A percentile compares a stretch with the other conserved stretches of the same genome.
These are phyloP conservation scores for Archivesica marissinica DNA, from an alignment of 1,140 invertebrate genomes.

Conservation along the genomic window DNA sequence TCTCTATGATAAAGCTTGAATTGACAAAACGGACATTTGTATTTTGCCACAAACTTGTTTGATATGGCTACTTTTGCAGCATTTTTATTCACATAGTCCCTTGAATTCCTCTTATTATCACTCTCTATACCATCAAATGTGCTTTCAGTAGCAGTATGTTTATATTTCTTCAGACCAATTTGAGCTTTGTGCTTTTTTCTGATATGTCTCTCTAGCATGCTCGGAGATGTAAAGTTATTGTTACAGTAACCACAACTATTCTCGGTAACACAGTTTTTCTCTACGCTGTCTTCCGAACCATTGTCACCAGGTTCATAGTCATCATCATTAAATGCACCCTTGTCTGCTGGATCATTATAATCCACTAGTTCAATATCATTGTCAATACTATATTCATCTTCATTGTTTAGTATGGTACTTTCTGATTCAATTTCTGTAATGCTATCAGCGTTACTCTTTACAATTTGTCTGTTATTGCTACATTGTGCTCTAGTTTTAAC, in stretches of 20 bases:
- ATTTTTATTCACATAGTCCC: background rate
- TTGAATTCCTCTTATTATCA: background rate
- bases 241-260: background rate
- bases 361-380: no score
- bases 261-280: background rate
- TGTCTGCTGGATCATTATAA: background rate
- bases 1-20: background rate
- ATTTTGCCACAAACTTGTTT: background rate
- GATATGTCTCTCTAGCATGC: background rate
- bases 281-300: background rate
- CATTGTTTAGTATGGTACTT: no score
- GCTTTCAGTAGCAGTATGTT: no score
- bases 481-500: no score
- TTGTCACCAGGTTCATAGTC: background rate
- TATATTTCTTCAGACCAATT: no score
- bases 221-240: background rate
- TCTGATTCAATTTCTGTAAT: no score
- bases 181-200: background rate
- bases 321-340: background rate
- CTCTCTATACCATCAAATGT: background rate
- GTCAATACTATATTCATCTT: no score
- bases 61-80: background rate
- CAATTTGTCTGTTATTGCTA: no score
- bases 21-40: conserved; percentile 3
- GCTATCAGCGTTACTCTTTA: no score